Percentiles rank a stretch among this genome's conserved stretches.
These are phyloP conservation scores for Brachionus koreanus DNA, from an alignment of 1,140 invertebrate species.

Conservation along the genomic window DNA sequence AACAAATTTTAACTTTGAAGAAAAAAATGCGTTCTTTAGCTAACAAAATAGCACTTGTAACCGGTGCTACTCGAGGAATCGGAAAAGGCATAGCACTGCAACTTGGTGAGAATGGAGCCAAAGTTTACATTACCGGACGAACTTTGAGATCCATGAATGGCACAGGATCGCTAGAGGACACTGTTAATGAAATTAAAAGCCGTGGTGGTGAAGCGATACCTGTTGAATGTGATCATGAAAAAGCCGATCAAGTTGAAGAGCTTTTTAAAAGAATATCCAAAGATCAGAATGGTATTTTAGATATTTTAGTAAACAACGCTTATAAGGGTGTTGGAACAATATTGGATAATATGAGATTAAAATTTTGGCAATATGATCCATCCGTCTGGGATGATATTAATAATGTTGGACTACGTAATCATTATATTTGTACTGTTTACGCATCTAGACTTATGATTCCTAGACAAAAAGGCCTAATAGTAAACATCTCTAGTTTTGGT, in stretches of 20 bases:
- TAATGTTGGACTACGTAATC: constrained; percentile 59
- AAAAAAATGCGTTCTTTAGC: constrained; percentile 47
- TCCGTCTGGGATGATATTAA: constrained; percentile 56
- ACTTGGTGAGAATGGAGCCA: constrained; percentile 56
- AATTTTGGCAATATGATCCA: constrained; percentile 38
- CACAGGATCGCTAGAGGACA: constrained; percentile 49
- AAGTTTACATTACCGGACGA: constrained; percentile 58
- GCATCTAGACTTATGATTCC: constrained; percentile 58
- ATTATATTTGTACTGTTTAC: constrained; percentile 58
- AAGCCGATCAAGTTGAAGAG: constrained; percentile 54
- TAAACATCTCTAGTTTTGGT: constrained; percentile 59
- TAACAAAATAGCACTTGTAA: constrained; percentile 57
- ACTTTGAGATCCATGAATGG: constrained; percentile 28
- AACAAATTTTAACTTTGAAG: not conserved
- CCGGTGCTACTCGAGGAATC: constrained; percentile 57
- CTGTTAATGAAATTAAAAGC: constrained; percentile 47
- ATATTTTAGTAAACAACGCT: constrained; percentile 61
- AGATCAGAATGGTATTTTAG: constrained; percentile 58
- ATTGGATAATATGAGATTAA: constrained; percentile 22
- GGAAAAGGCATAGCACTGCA: constrained; percentile 59
- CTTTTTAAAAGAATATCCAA: constrained; percentile 58
- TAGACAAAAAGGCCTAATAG: constrained; percentile 57
- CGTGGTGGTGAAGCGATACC: constrained; percentile 55
- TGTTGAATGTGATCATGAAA: constrained; percentile 58
- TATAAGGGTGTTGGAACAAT: constrained; percentile 54